Conservation (phyloP, 2,113 vertebrate genomes). For the Tragulus kanchil region DNA sequence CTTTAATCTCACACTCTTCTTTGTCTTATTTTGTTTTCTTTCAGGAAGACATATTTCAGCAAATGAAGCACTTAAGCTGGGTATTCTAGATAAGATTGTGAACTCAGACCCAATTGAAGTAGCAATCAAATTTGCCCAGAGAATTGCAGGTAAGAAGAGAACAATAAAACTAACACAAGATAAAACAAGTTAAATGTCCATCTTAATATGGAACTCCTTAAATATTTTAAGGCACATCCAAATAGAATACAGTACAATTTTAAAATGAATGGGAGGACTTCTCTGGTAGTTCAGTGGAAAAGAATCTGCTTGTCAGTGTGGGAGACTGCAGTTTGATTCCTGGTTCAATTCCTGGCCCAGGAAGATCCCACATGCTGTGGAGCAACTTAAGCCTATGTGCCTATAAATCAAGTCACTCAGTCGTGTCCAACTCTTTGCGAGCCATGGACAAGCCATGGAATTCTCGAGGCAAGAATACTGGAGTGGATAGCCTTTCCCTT, state of each 20-base stretch:
- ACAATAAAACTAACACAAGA: neutral
- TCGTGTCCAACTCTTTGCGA: too few species aligned
- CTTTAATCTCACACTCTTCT: neutral
- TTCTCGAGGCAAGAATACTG: too few species aligned
- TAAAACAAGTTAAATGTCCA: constrained; percentile 32
- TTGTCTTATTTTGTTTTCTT: constrained; percentile 71
- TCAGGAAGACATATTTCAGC: constrained; percentile 92
- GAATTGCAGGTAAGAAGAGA: constrained; percentile 90
- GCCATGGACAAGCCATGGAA: too few species aligned
- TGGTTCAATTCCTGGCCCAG: neutral
- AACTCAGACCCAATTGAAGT: constrained; percentile 88
- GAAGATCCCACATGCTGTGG: neutral
- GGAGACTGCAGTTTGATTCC: neutral
- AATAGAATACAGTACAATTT: neutral
- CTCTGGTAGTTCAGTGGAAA: neutral
- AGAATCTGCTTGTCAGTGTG: neutral
- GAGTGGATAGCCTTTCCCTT: too few species aligned
- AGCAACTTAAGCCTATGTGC: neutral
- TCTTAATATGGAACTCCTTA: constrained; percentile 19
- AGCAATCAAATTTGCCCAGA: constrained; percentile 90
- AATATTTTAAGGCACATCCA: neutral
- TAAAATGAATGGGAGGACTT: neutral
- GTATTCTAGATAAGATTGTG: constrained; percentile 93
- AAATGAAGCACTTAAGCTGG: constrained; percentile 92
- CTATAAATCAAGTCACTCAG: too few species aligned